phyloP scores from a whole-genome alignment of 2,888 invertebrate genomes.

The Hypolimnas misippus region DNA sequence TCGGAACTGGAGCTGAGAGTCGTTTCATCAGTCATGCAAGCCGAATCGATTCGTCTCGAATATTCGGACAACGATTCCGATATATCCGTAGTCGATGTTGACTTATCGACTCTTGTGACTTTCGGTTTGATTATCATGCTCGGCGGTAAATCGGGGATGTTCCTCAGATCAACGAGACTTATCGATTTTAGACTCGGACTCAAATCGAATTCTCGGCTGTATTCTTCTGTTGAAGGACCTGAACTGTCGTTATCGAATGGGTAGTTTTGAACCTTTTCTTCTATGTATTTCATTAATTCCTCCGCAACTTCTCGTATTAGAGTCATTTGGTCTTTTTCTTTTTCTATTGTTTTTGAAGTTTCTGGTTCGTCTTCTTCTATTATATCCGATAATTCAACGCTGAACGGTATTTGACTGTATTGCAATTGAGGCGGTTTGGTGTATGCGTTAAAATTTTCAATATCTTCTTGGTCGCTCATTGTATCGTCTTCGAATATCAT shows the following conservation, averaged over 20 bases:
- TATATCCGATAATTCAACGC: constrained; percentile 76
- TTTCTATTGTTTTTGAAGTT: constrained; percentile 57
- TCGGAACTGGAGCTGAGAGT: constrained; percentile 62
- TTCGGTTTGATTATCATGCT: constrained; percentile 74
- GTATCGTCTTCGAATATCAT: constrained; percentile 62
- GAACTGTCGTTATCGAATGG: constrained; percentile 50
- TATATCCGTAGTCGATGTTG: constrained; percentile 75
- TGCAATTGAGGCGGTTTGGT: constrained; percentile 67
- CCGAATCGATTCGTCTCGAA: constrained; percentile 67
- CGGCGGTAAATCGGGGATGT: constrained; percentile 74
- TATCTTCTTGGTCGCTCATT: constrained; percentile 74
- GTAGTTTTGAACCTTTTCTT: constrained; percentile 58
- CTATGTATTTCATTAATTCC: constrained; percentile 66
- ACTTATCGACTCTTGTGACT: constrained; percentile 69
- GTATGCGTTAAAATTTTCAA: constrained; percentile 71
- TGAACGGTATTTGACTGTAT: constrained; percentile 61
- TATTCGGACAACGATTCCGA: constrained; percentile 69
- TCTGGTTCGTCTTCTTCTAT: constrained; percentile 78
- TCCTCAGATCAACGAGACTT: constrained; percentile 72
- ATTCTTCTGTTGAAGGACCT: constrained; percentile 56
- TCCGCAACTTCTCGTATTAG: constrained; percentile 62
- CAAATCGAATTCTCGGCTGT: constrained; percentile 65
- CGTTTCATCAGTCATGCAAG: constrained; percentile 74
- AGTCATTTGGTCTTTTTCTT: constrained; percentile 58
- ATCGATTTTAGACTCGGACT: constrained; percentile 66